Percentiles rank a stretch among this genome's conserved stretches.
Evolutionary conservation across 2,113 vertebrate genomes (phyloP).

Genomic region (Bos indicus): DNA sequence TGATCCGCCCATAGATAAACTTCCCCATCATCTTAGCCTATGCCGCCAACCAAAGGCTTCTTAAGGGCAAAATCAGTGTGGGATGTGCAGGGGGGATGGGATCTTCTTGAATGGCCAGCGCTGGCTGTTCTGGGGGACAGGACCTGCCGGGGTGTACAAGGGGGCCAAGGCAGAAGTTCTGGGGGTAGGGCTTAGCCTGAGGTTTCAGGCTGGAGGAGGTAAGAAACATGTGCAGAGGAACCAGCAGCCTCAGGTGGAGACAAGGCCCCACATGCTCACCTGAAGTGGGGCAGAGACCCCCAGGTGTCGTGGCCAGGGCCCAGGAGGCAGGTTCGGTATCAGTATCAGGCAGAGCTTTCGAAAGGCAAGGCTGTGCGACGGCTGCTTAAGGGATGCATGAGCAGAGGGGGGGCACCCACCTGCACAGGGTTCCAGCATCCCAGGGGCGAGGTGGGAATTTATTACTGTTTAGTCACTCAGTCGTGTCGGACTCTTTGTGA

Average conservation of each 20-base stretch:
- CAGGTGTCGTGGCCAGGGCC: no score
- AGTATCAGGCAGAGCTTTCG: neutral
- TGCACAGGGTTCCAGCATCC: rapidly evolving
- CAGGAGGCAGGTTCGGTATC: neutral
- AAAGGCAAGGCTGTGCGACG: neutral
- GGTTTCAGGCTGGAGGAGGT: neutral
- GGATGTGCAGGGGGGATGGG: neutral
- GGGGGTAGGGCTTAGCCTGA: neutral
- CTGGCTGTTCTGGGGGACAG: neutral
- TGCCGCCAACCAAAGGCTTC: neutral
- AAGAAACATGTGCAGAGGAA: neutral
- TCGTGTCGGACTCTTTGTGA: rapidly evolving
- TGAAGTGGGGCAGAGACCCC: neutral
- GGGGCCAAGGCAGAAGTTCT: neutral
- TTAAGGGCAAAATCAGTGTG: no score
- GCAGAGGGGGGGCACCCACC: neutral
- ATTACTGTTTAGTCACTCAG: neutral
- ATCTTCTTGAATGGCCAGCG: neutral
- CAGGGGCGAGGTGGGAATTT: rapidly evolving
- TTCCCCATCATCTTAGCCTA: rapidly evolving
- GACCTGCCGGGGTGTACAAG: no score
- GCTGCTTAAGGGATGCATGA: neutral
- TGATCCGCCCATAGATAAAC: neutral
- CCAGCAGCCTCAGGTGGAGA: neutral
- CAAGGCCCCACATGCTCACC: neutral